Percentiles rank a stretch among this genome's conserved stretches.
phyloP scores from a whole-genome alignment of 2,113 vertebrate genomes.

The Leptobrachium leishanense region DNA sequence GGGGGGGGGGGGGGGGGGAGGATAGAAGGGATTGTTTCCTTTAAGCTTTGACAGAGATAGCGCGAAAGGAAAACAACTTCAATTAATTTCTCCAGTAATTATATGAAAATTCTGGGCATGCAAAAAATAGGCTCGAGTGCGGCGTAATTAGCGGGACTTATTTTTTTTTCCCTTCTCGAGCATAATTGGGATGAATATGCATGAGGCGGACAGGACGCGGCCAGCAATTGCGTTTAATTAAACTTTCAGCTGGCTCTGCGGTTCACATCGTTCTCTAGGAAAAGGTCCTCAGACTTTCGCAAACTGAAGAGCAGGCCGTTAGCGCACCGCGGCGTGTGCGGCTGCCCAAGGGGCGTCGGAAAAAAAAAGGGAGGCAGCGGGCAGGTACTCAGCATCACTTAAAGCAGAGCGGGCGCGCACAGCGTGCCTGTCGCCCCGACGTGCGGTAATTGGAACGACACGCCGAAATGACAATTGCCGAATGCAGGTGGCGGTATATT shows the following conservation, averaged over 20 bases:
- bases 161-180: slow-evolving; percentile 59
- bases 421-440: not conserved
- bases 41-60: slow-evolving; percentile 68
- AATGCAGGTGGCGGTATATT: not conserved
- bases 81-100: slow-evolving; percentile 77
- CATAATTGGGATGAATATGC: slow-evolving; percentile 78
- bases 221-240: slow-evolving; percentile 73
- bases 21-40: slow-evolving; percentile 64
- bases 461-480: not conserved
- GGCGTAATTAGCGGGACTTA: slow-evolving; percentile 66
- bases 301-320: not conserved
- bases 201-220: slow-evolving; percentile 65
- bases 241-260: slow-evolving; percentile 66
- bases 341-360: not conserved
- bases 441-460: not conserved
- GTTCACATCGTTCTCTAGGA: slow-evolving; percentile 57
- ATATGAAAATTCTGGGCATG: slow-evolving; percentile 67
- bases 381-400: not conserved
- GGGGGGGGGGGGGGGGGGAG: slow-evolving; percentile 46
- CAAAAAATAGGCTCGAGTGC: slow-evolving; percentile 60
- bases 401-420: not conserved
- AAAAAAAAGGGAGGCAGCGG: not conserved
- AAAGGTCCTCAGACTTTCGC: slow-evolving; percentile 54
- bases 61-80: slow-evolving; percentile 72
- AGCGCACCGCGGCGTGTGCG: not conserved